These are phyloP conservation scores for Hypolimnas misippus DNA, from an alignment of 2,888 invertebrate genomes.

Conservation along the genomic window DNA sequence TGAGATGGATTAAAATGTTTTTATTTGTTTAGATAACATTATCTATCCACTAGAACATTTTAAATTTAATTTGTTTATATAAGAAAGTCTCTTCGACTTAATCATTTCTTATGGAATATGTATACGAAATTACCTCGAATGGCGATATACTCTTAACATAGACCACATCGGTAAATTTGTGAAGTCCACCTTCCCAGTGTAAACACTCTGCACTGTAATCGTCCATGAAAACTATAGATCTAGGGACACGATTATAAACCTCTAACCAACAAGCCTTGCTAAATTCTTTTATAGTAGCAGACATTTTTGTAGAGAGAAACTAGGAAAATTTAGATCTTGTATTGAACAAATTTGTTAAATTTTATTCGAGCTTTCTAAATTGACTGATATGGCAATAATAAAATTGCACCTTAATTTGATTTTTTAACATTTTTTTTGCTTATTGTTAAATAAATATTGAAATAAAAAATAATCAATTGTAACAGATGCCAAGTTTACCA, in stretches of 20 bases:
- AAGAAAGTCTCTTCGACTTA: no score
- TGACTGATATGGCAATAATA: neutral
- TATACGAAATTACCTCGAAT: constrained; percentile 79
- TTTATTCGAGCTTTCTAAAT: neutral
- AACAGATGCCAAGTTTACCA: no score
- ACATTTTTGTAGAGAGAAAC: constrained; percentile 47
- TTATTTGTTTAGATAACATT: no score
- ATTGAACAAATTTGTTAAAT: neutral
- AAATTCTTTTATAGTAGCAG: constrained; percentile 70
- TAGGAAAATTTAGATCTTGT: neutral
- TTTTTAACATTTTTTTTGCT: no score
- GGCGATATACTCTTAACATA: constrained; percentile 86
- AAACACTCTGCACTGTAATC: constrained; percentile 86
- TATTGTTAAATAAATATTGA: no score
- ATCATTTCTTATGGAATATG: no score
- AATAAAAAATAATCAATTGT: no score
- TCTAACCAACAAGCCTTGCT: constrained; percentile 85
- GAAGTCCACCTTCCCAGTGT: constrained; percentile 88
- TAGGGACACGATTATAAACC: constrained; percentile 84
- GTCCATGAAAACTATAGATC: constrained; percentile 87
- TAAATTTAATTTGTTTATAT: no score
- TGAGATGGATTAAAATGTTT: no score
- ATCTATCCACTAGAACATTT: no score
- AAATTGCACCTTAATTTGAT: neutral
- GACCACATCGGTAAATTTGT: constrained; percentile 85